Percentiles rank a stretch among this genome's conserved stretches.
phyloP scores from a whole-genome alignment of 2,797 vertebrate genomes.

The Hydrophis major region DNA sequence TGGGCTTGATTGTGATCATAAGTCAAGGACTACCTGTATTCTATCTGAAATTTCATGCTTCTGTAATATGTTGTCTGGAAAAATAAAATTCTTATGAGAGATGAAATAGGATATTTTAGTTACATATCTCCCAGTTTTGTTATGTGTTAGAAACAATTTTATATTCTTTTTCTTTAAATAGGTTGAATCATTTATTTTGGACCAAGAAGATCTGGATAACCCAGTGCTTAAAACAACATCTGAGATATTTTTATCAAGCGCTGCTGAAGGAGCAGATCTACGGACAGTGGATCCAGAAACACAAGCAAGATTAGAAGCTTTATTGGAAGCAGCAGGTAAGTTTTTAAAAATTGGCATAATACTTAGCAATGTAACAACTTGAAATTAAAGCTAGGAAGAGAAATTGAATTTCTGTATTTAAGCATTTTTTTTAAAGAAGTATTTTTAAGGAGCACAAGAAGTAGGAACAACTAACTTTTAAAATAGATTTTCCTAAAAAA shows the following conservation, averaged over 20 bases:
- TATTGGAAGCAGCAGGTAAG: slow-evolving; percentile 96
- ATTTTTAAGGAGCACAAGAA: background rate
- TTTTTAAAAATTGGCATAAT: background rate
- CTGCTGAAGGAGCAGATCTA: slow-evolving; percentile 94
- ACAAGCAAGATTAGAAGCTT: slow-evolving; percentile 94
- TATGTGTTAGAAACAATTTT: background rate
- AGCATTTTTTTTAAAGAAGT: background rate
- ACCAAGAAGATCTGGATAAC: slow-evolving; percentile 99
- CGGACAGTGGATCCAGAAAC: slow-evolving; percentile 98
- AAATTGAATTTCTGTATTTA: background rate
- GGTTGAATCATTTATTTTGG: slow-evolving; percentile 99
- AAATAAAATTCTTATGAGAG: background rate
- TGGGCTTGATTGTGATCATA: background rate
- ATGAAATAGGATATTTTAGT: background rate
- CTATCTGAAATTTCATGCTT: background rate
- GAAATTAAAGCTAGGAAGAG: background rate
- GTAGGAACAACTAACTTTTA: background rate
- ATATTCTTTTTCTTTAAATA: slow-evolving; percentile 62
- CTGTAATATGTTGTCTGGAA: slow-evolving; percentile 1
- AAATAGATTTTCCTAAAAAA: background rate
- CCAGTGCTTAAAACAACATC: slow-evolving; percentile 98
- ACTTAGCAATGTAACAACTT: background rate
- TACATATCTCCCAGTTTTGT: background rate
- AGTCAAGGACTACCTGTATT: background rate
- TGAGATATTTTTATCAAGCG: slow-evolving; percentile 93